A percentile compares a stretch with the other conserved stretches of the same genome.
Evolutionary conservation across 2,113 vertebrate genomes (phyloP).

Genomic region (Oncorhynchus kisutch): DNA sequence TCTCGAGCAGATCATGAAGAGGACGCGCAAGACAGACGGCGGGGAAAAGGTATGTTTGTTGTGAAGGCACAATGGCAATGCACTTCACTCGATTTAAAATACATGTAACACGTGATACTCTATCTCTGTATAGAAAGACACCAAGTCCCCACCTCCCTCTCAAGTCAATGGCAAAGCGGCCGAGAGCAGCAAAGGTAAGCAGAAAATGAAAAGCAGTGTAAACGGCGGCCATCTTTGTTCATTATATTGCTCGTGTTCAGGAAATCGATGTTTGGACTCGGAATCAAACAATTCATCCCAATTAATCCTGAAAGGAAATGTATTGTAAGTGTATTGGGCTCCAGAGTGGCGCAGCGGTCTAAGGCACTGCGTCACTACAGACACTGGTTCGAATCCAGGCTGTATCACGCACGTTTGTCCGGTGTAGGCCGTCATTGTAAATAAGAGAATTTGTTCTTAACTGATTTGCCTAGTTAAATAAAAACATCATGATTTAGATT

Average conservation of each 20-base stretch:
- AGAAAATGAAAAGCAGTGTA: background rate
- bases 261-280: background rate
- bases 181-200: slow-evolving; percentile 74
- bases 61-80: background rate
- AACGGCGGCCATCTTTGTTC: background rate
- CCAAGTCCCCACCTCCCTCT: slow-evolving; percentile 47
- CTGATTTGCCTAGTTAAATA: too few species aligned
- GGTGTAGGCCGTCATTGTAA: too few species aligned
- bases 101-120: background rate
- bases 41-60: slow-evolving; percentile 79
- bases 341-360: too few species aligned
- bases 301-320: background rate
- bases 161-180: slow-evolving; percentile 76
- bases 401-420: too few species aligned
- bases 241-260: background rate
- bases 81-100: background rate
- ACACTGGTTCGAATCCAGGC: too few species aligned
- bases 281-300: slow-evolving; percentile 23
- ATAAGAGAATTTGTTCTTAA: too few species aligned
- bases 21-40: slow-evolving; percentile 87
- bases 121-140: slow-evolving; percentile 73
- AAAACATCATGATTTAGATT: background rate
- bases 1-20: slow-evolving; percentile 97
- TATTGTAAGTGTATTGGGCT: background rate
- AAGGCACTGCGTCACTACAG: too few species aligned